These are phyloP conservation scores for Montipora foliosa DNA, from an alignment of 64 coral and sea anemone species.

Conservation along the genomic window DNA sequence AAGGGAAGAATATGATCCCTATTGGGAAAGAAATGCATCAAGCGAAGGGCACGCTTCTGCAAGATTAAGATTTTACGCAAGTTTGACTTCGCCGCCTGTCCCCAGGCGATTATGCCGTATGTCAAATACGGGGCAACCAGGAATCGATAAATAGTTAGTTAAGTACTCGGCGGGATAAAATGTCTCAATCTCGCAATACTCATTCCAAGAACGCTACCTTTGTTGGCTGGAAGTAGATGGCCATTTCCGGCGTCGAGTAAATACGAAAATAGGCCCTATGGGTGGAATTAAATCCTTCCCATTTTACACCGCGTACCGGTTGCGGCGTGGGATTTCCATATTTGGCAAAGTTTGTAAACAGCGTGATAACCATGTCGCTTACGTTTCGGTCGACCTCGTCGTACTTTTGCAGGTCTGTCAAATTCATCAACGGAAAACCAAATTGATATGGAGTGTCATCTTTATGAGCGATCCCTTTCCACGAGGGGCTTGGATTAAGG, in stretches of 20 bases:
- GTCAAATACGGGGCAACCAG: too few species aligned
- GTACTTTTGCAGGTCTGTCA: conserved; percentile 60
- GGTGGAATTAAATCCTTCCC: conserved; percentile 48
- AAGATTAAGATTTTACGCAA: too few species aligned
- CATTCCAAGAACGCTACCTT: conserved; percentile 78
- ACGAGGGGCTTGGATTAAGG: conserved; percentile 11
- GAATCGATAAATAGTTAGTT: too few species aligned
- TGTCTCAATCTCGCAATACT: conserved; percentile 45
- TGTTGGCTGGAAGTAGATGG: conserved; percentile 32
- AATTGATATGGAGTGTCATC: conserved; percentile 84
- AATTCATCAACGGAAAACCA: conserved; percentile 71
- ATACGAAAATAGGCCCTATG: conserved; percentile 40
- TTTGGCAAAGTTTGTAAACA: conserved; percentile 85
- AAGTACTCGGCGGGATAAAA: too few species aligned
- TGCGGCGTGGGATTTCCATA: conserved; percentile 69
- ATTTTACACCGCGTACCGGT: conserved; percentile 20
- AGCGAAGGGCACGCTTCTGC: too few species aligned
- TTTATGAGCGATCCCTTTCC: conserved; percentile 72
- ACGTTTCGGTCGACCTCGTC: conserved; percentile 74
- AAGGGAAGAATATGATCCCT: too few species aligned
- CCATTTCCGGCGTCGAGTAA: conserved; percentile 36
- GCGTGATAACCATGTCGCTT: conserved; percentile 66
- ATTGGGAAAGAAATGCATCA: too few species aligned
- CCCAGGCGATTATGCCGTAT: too few species aligned
- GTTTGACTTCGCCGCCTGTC: too few species aligned